phyloP scores from a whole-genome alignment of 2,888 invertebrate species.

The Ephialtes manifestator region DNA sequence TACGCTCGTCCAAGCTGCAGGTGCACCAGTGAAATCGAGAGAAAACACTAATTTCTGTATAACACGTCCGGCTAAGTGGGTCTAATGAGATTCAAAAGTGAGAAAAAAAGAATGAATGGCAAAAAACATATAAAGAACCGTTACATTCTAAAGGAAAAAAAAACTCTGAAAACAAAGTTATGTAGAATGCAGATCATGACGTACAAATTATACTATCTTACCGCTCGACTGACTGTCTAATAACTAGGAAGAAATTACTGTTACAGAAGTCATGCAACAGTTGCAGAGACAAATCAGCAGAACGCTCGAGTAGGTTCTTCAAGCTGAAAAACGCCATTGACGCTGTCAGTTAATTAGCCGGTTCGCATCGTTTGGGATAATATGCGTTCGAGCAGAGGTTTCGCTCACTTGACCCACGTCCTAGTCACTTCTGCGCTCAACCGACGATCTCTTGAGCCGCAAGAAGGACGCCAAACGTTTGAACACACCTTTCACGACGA shows the following conservation, averaged over 20 bases:
- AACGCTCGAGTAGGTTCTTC: constrained; percentile 11
- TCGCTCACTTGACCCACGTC: constrained; percentile 59
- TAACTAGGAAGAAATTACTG: constrained; percentile 12
- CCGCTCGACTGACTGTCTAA: constrained; percentile 31
- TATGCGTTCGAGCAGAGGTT: constrained; percentile 21
- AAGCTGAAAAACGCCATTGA: not conserved
- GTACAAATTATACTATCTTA: not conserved
- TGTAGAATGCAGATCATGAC: constrained; percentile 16
- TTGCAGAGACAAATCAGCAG: not conserved
- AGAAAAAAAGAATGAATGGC: not conserved
- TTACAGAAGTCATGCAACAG: constrained; percentile 30
- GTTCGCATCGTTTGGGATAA: not conserved
- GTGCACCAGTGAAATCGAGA: constrained; percentile 53
- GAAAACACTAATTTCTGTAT: constrained; percentile 49
- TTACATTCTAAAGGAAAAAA: constrained; percentile 28
- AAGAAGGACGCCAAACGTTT: constrained; percentile 38
- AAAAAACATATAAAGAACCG: constrained; percentile 26
- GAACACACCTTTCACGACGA: constrained; percentile 59
- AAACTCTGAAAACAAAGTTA: constrained; percentile 1
- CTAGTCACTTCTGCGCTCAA: constrained; percentile 9
- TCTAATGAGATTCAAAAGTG: constrained; percentile 12
- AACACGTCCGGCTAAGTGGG: constrained; percentile 27
- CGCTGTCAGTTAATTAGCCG: constrained; percentile 41
- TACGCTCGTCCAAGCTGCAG: not conserved
- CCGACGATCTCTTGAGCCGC: constrained; percentile 57